Conservation (phyloP, 2,888 invertebrate genomes). For the Steromphala cineraria region DNA sequence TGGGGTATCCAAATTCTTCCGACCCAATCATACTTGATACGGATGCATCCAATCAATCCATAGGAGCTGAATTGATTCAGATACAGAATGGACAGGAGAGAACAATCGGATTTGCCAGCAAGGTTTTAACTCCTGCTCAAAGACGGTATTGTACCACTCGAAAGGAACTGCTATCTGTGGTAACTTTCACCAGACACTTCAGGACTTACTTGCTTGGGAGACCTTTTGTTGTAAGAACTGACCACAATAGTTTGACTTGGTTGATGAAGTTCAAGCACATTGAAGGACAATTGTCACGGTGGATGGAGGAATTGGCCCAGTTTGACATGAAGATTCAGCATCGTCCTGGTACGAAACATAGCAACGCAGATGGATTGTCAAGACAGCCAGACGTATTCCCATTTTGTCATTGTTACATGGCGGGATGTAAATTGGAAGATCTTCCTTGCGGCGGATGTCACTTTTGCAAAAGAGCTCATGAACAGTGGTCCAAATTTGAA, state of each 20-base stretch:
- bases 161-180: constrained; percentile 22
- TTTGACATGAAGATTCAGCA: constrained; percentile 31
- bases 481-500: too few species aligned
- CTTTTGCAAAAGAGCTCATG: too few species aligned
- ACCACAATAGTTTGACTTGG: too few species aligned
- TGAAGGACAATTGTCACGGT: constrained; percentile 21
- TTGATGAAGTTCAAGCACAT: constrained; percentile 13
- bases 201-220: constrained; percentile 30
- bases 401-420: neutral
- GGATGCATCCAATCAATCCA: too few species aligned
- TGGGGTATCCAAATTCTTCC: too few species aligned
- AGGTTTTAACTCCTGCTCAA: constrained; percentile 24
- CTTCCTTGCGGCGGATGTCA: neutral
- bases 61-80: too few species aligned
- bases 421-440: neutral
- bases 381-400: neutral
- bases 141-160: constrained; percentile 26
- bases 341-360: constrained; percentile 9
- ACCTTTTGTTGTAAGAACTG: constrained; percentile 29
- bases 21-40: too few species aligned
- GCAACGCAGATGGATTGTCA: constrained; percentile 29
- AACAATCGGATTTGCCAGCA: constrained; percentile 33
- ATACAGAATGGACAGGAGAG: constrained; percentile 24
- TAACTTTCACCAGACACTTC: too few species aligned
- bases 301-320: constrained; percentile 18